phyloP scores from a whole-genome alignment of 2,797 vertebrate species.

The Brachymystax lenok region DNA sequence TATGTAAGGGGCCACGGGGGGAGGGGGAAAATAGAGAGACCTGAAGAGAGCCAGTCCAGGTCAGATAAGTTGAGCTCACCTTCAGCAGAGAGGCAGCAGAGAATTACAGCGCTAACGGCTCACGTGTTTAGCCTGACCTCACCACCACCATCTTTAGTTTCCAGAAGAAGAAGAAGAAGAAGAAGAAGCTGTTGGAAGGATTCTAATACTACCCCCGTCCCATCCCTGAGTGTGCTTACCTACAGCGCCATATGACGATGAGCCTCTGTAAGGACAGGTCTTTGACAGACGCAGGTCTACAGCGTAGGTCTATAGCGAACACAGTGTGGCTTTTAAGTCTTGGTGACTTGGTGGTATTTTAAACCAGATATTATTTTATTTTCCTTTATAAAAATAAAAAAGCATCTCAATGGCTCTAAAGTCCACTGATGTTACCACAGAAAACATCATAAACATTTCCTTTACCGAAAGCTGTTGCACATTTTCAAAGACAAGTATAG shows the following conservation, averaged over 20 bases:
- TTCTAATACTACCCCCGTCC: neutral
- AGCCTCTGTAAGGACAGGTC: neutral
- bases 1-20: neutral
- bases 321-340: neutral
- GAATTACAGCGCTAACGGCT: neutral
- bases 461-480: neutral
- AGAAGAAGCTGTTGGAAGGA: constrained; percentile 1
- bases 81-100: neutral
- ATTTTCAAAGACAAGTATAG: neutral
- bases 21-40: neutral
- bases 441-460: neutral
- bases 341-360: neutral
- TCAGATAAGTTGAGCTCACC: neutral
- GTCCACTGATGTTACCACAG: no score
- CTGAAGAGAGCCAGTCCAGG: neutral
- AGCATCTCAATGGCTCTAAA: neutral
- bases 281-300: neutral
- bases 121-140: constrained; percentile 10
- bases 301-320: neutral
- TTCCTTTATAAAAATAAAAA: neutral
- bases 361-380: neutral
- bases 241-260: neutral
- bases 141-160: neutral
- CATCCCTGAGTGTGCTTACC: neutral
- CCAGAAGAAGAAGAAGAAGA: neutral